Conservation (phyloP, 2,888 invertebrate genomes). For the Apodemia duryi region DNA sequence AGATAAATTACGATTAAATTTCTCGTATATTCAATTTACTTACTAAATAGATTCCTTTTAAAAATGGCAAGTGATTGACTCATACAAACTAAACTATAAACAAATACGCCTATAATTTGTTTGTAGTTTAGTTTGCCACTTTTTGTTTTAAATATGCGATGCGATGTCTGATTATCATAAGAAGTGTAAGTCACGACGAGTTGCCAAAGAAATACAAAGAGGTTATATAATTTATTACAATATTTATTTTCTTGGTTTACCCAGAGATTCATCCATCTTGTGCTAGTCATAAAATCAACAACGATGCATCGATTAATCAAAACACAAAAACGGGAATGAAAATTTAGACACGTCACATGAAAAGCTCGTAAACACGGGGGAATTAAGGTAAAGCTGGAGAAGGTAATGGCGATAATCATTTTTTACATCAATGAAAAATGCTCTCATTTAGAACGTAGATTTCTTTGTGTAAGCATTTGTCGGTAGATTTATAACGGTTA, state of each 20-base stretch:
- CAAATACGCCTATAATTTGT: too few relatives aligned
- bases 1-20: too few relatives aligned
- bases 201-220: neutral
- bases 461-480: neutral
- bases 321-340: conserved; percentile 8
- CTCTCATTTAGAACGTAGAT: neutral
- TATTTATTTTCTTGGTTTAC: conserved; percentile 1
- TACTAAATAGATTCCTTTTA: too few relatives aligned
- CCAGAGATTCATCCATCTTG: conserved; percentile 6
- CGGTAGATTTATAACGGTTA: too few relatives aligned
- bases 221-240: neutral
- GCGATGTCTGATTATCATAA: too few relatives aligned
- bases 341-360: conserved; percentile 12
- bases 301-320: conserved; percentile 12
- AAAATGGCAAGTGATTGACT: too few relatives aligned
- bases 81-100: too few relatives aligned
- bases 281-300: conserved; percentile 9
- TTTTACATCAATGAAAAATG: neutral
- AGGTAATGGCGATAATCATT: neutral
- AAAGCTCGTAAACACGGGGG: conserved; percentile 9
- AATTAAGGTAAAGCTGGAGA: conserved; percentile 2
- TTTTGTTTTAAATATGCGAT: too few relatives aligned
- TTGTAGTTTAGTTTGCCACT: too few relatives aligned
- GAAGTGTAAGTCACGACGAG: too few relatives aligned
- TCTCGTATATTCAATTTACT: too few relatives aligned